A percentile compares a stretch with the other conserved stretches of the same genome.
phyloP scores from a whole-genome alignment of 2,113 vertebrate genomes.

The Butorides virescens region DNA sequence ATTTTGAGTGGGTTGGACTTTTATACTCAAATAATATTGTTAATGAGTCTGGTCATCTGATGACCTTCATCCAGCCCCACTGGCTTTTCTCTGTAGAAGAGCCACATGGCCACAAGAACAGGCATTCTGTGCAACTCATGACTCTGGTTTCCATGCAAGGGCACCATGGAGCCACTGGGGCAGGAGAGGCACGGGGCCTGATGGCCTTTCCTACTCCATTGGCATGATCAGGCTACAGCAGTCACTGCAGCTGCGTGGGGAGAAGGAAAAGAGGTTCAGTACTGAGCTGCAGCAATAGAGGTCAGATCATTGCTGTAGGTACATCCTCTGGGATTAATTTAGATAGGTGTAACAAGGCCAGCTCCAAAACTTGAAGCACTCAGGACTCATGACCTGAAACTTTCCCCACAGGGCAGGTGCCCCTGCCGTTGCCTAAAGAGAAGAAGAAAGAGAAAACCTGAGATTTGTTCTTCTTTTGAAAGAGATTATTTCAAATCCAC shows the following conservation, averaged over 20 bases:
- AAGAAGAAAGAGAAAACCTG: neutral
- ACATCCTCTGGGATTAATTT: neutral
- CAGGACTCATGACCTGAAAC: neutral
- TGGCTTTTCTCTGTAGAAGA: neutral
- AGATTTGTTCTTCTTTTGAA: neutral
- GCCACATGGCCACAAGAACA: neutral
- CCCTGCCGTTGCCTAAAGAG: neutral
- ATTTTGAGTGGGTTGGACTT: neutral
- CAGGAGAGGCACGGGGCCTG: fast-evolving
- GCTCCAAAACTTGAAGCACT: neutral
- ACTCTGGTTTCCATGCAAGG: neutral
- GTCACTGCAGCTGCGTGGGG: neutral
- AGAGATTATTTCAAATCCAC: neutral
- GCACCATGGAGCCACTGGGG: neutral
- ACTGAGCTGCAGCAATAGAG: neutral
- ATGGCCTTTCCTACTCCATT: neutral
- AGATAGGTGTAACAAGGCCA: neutral
- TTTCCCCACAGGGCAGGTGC: neutral
- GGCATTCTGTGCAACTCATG: fast-evolving
- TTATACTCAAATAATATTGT: neutral
- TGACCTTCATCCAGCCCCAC: neutral
- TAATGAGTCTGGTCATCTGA: neutral
- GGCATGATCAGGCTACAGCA: neutral
- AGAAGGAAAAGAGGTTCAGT: neutral
- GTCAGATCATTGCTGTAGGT: neutral